Evolutionary conservation across 2,113 vertebrate species (phyloP).

Genomic region (Mohoua ochrocephala): DNA sequence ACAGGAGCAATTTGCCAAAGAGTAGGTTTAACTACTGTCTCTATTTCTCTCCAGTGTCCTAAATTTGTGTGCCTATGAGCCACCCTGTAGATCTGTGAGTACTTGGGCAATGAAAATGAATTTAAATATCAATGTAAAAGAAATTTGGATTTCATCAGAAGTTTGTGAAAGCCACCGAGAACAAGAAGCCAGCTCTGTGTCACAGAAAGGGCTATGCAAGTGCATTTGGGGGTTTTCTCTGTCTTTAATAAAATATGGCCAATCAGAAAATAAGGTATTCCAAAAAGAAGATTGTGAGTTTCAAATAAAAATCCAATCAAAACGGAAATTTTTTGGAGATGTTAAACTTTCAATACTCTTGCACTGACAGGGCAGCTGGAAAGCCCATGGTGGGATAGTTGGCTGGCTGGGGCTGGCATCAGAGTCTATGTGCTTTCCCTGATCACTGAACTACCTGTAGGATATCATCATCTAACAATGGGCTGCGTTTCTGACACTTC

Average conservation of each 20-base stretch:
- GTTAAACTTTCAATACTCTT: not conserved
- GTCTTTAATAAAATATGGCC: not conserved
- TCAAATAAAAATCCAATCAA: not conserved
- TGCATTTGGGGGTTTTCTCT: not conserved
- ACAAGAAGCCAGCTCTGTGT: not conserved
- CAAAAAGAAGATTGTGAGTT: not conserved
- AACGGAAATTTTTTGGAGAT: not conserved
- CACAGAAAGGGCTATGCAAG: not conserved
- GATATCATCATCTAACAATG: accelerated
- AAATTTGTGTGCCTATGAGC: not conserved
- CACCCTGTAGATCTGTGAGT: not conserved
- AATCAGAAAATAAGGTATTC: not conserved
- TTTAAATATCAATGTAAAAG: not conserved
- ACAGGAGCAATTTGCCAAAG: not conserved
- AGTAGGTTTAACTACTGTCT: not conserved
- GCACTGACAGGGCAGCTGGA: not conserved
- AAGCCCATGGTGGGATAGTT: not conserved
- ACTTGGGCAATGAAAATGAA: not conserved
- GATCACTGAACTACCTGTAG: accelerated
- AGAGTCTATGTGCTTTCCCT: not conserved
- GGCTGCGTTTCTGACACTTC: not conserved
- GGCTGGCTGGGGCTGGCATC: not conserved
- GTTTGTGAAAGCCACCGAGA: not conserved
- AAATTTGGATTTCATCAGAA: not conserved
- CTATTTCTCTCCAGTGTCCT: not conserved